A percentile compares a stretch with the other conserved stretches of the same genome.
Evolutionary conservation across 2,113 vertebrate species (phyloP).

Genomic region (Silurus asotus): DNA sequence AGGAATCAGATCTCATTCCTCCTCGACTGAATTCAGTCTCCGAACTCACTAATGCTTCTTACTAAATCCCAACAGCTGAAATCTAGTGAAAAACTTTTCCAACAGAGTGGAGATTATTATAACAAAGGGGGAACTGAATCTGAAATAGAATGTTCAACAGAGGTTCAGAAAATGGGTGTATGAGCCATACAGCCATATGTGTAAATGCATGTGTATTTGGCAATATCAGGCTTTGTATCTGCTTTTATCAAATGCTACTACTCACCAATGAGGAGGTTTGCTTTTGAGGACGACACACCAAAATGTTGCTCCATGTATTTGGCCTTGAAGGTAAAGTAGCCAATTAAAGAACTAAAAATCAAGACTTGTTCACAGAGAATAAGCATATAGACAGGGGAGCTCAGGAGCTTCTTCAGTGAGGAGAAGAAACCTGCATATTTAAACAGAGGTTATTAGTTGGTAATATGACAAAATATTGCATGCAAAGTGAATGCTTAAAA

Average conservation of each 20-base stretch:
- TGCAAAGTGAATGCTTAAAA: background rate
- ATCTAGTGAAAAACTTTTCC: background rate
- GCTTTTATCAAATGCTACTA: slow-evolving; percentile 47
- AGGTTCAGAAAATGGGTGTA: background rate
- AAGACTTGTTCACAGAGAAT: slow-evolving; percentile 71
- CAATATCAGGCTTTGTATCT: background rate
- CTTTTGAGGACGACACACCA: slow-evolving; percentile 77
- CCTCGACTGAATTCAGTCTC: background rate
- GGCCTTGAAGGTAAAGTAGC: slow-evolving; percentile 80
- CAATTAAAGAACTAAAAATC: slow-evolving; percentile 77
- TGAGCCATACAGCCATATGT: background rate
- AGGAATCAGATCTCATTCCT: background rate
- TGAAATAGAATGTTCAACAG: background rate
- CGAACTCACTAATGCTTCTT: background rate
- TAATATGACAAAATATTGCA: background rate
- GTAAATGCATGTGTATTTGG: background rate
- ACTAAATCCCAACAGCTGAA: background rate
- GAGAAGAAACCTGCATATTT: slow-evolving; percentile 75
- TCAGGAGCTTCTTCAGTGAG: slow-evolving; percentile 80
- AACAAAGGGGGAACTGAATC: background rate
- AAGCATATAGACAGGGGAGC: slow-evolving; percentile 77
- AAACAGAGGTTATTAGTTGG: background rate
- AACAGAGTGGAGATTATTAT: background rate
- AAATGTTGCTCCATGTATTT: slow-evolving; percentile 96
- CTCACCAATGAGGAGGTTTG: slow-evolving; percentile 87